phyloP scores from a whole-genome alignment of 1,140 invertebrate species.

The Diabrotica virgifera region DNA sequence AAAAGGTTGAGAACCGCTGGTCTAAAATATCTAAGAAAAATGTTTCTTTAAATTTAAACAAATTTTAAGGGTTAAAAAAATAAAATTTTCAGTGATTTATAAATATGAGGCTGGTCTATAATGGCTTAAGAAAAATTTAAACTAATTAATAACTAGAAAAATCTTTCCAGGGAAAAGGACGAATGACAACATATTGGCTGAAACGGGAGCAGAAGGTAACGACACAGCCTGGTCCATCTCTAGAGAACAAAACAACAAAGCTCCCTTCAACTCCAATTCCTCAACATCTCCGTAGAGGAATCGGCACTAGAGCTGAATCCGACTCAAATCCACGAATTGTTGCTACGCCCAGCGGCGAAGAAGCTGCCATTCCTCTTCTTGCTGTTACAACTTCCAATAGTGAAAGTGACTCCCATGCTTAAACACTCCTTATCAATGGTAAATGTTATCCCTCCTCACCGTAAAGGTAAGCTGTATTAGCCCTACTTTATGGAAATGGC shows the following conservation, averaged over 20 bases:
- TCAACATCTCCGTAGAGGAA: background rate
- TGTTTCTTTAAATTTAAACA: too few relatives aligned
- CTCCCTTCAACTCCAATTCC: background rate
- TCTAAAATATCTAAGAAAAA: too few relatives aligned
- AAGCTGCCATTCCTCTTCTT: conserved; percentile 9
- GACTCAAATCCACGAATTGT: background rate
- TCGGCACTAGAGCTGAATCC: background rate
- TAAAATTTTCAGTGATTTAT: too few relatives aligned
- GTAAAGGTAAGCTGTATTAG: background rate
- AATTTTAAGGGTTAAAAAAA: too few relatives aligned
- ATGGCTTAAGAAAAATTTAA: too few relatives aligned
- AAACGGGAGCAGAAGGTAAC: conserved; percentile 59
- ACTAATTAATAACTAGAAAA: too few relatives aligned
- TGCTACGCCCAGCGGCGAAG: background rate
- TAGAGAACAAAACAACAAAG: conserved; percentile 7
- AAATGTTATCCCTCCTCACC: background rate
- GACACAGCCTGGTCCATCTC: background rate
- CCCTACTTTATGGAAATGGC: background rate
- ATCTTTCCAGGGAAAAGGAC: conserved; percentile 75
- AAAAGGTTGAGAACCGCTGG: too few relatives aligned
- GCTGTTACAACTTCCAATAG: background rate
- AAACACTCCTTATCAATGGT: background rate
- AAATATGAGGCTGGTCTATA: too few relatives aligned
- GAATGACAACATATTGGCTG: conserved; percentile 87
- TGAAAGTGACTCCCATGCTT: background rate